Base-by-base conservation (phyloP, 2,797 vertebrate genomes). In the Chaunax sp. region DNA sequence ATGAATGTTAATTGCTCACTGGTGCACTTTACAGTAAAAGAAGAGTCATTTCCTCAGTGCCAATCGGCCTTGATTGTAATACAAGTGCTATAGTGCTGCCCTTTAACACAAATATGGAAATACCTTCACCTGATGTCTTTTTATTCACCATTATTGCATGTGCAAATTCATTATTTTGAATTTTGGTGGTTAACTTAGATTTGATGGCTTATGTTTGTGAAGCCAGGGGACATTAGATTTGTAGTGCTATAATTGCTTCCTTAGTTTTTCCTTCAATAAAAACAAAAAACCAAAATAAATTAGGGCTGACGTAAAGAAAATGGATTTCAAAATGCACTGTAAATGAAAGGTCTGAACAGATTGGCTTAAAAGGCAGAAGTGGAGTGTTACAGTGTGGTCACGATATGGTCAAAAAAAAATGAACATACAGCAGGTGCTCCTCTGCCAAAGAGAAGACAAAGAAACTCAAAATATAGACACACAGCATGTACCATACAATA, bases 1-100 rank as follows among this genome's bases (percentile, higher is more conserved):
- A 63, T 66, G 78, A 81, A 78, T 85, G 78, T 67, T 89, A 82
- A 87, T 82, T 83, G 76, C 51, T 83, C 83, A 50, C 53, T 69
- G 72, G 64, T 66, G 67, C 43, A 5, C 41, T 4, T 47, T 61
- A 72, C 60, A 65, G 55, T 82, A 20, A 81, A 77, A 82, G 46
- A 59, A 75, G 86, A 72, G 69, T 45, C 7, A 61, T 65, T 65
- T 78, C 61, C 66, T 67, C 35, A 20, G 64, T 50, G 57, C 57
- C 45, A 61, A 22, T 77, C 35, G 59, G 20, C 23, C 49, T 33
- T n/a, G 22, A 62, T 46, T 0, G 1, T 1, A 40, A 26, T 11
- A 59, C n/a, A n/a, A n/a, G n/a, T n/a, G n/a, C n/a, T n/a, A n/a
- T n/a, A n/a, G n/a, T n/a, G n/a, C n/a, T n/a, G n/a, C n/a, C n/a